phyloP scores from a whole-genome alignment of 2,113 vertebrate species.

The Apodemus sylvaticus region DNA sequence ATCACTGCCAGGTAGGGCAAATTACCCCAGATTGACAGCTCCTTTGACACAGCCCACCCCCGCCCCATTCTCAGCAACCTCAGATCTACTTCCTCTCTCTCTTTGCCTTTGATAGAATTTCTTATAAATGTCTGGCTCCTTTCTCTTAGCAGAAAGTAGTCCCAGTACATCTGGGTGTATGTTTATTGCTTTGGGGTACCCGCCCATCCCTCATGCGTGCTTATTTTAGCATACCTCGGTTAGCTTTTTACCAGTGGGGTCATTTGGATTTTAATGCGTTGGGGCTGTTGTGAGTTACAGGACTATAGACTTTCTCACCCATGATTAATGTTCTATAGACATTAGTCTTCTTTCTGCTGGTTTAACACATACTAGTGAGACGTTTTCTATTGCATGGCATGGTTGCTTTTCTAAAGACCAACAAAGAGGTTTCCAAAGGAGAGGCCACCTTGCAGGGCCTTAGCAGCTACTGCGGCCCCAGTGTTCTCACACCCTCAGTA shows the following conservation, averaged over 20 bases:
- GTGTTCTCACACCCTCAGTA: not conserved
- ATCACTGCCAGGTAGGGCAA: rapidly evolving
- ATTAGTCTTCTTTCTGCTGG: not conserved
- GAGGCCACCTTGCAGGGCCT: too few relatives aligned
- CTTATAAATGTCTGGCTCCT: not conserved
- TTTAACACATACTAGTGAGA: not conserved
- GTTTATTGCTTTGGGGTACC: not conserved
- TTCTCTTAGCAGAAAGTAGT: not conserved
- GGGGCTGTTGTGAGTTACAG: not conserved
- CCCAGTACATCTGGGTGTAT: rapidly evolving
- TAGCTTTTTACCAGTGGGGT: not conserved
- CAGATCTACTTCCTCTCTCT: not conserved
- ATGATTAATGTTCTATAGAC: not conserved
- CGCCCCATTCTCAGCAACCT: not conserved
- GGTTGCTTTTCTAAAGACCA: not conserved
- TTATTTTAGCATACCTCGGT: not conserved
- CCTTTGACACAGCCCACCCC: rapidly evolving
- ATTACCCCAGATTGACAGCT: not conserved
- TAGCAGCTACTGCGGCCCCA: not conserved
- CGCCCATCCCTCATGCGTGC: not conserved
- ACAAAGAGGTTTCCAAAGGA: not conserved
- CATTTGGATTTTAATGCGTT: not conserved
- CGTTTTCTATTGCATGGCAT: not conserved
- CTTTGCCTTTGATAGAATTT: not conserved
- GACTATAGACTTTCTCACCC: not conserved